Conservation (phyloP, 2,888 invertebrate species). For the Catocala fraxini region DNA sequence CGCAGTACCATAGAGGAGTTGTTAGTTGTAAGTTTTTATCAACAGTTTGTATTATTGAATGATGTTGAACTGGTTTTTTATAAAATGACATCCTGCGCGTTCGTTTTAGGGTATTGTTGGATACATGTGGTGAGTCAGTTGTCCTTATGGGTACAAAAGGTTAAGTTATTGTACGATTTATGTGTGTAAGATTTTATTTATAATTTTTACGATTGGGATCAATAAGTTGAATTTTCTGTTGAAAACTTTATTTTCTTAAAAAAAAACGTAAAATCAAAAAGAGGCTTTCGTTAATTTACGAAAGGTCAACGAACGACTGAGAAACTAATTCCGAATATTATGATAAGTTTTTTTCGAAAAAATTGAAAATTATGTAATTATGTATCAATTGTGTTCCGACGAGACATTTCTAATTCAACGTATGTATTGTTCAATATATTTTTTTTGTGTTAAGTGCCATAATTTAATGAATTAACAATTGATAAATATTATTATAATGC, state of each 20-base stretch:
- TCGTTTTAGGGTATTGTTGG: slow-evolving; percentile 70
- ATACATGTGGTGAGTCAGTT: slow-evolving; percentile 75
- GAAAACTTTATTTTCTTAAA: slow-evolving; percentile 81
- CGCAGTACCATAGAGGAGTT: slow-evolving; percentile 71
- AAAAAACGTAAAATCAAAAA: slow-evolving; percentile 68
- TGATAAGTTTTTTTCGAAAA: slow-evolving; percentile 70
- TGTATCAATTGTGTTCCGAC: slow-evolving; percentile 61
- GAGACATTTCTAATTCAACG: slow-evolving; percentile 75
- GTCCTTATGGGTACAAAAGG: slow-evolving; percentile 84
- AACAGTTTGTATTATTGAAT: slow-evolving; percentile 80
- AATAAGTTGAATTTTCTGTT: slow-evolving; percentile 81
- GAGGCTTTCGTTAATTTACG: slow-evolving; percentile 76
- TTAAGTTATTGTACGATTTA: slow-evolving; percentile 77
- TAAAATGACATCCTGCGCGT: slow-evolving; percentile 84
- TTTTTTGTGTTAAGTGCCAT: slow-evolving; percentile 86
- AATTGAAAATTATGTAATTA: slow-evolving; percentile 45
- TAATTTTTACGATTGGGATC: slow-evolving; percentile 83
- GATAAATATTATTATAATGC: slow-evolving; percentile 85
- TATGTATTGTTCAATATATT: slow-evolving; percentile 75
- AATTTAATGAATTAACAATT: slow-evolving; percentile 87
- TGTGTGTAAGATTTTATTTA: slow-evolving; percentile 77
- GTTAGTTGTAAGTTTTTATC: slow-evolving; percentile 84
- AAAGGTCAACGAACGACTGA: slow-evolving; percentile 86
- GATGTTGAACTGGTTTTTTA: slow-evolving; percentile 80
- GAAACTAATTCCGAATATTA: slow-evolving; percentile 78